phyloP scores from a whole-genome alignment of 2,888 invertebrate species.

The Cataglyphis altisquamis region DNA sequence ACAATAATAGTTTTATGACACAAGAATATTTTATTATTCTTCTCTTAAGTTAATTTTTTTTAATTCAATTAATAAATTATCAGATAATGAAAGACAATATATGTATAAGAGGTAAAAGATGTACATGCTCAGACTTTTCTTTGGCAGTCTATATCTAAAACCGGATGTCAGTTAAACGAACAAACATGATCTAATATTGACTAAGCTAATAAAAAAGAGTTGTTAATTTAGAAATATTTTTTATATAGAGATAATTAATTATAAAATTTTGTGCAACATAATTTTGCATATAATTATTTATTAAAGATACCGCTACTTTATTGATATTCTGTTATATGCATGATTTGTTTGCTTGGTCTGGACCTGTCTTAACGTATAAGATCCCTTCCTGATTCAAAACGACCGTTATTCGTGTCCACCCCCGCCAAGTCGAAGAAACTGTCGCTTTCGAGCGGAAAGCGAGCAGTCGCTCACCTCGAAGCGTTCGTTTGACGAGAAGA shows the following conservation, averaged over 20 bases:
- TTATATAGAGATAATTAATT: neutral
- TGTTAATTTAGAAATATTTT: neutral
- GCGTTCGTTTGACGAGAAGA: constrained; percentile 28
- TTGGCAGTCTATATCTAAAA: neutral
- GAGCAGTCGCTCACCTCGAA: constrained; percentile 30
- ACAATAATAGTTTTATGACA: neutral
- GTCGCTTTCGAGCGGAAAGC: constrained; percentile 35
- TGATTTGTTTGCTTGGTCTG: neutral
- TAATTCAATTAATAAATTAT: neutral
- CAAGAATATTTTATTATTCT: neutral
- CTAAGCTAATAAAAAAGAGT: neutral
- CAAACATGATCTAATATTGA: neutral
- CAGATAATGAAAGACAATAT: neutral
- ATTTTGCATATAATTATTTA: neutral
- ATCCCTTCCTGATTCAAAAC: constrained; percentile 18
- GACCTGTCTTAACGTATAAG: neutral
- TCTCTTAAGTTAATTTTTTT: neutral
- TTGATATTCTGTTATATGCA: neutral
- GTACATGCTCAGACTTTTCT: neutral
- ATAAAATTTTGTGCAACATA: neutral
- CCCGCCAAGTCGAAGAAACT: constrained; percentile 19
- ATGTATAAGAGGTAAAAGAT: neutral
- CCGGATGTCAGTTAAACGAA: neutral
- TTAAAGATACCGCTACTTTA: neutral
- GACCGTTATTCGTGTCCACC: constrained; percentile 64